Conservation (phyloP, 2,797 vertebrate genomes). For the Benthosema pterotum region DNA sequence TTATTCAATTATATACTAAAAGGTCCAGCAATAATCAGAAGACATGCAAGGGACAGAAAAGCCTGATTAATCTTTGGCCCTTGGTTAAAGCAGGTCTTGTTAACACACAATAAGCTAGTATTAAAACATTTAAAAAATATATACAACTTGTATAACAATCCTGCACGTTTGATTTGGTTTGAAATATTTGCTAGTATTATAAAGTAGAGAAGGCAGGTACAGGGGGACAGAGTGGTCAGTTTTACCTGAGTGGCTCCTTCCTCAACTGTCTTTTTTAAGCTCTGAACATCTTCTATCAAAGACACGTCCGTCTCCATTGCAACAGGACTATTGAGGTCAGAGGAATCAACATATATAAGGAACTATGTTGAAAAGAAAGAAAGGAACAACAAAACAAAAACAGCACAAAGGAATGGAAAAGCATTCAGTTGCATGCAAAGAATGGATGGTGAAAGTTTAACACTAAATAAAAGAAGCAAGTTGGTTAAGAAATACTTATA, state of each 20-base stretch:
- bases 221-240: constrained; percentile 64
- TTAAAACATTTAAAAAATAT: constrained; percentile 11
- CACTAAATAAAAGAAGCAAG: constrained; percentile 22
- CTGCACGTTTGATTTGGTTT: constrained; percentile 6
- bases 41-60: constrained; percentile 40
- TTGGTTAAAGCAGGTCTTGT: background rate
- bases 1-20: constrained; percentile 3
- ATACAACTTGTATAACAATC: background rate
- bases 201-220: constrained; percentile 28
- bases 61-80: constrained; percentile 25
- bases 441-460: constrained; percentile 46
- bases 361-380: constrained; percentile 84
- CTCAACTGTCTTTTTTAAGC: constrained; percentile 93
- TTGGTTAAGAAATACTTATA: background rate
- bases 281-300: constrained; percentile 96
- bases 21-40: constrained; percentile 14
- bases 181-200: constrained; percentile 18
- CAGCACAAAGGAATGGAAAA: constrained; percentile 57
- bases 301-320: constrained; percentile 96
- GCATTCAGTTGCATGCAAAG: constrained; percentile 76
- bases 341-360: constrained; percentile 86
- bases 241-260: constrained; percentile 94
- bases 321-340: constrained; percentile 91
- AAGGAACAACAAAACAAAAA: constrained; percentile 56
- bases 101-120: too few relatives aligned